Conservation (phyloP, 2,797 vertebrate genomes). For the Coccyzus lansbergi region DNA sequence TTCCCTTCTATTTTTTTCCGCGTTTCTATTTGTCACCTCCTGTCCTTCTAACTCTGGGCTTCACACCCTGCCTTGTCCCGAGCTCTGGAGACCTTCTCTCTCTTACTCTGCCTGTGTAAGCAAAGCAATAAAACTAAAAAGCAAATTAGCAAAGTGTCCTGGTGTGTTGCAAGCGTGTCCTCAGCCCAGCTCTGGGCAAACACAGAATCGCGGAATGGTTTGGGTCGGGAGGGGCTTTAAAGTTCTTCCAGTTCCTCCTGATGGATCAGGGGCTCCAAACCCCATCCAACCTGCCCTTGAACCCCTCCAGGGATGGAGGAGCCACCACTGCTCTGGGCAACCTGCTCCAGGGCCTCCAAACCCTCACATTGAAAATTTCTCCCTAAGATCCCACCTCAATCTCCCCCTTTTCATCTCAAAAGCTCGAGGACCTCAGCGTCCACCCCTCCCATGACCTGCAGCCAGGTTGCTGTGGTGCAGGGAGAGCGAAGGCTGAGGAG, state of each 20-base stretch:
- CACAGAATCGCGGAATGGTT: background rate
- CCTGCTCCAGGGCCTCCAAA: too few relatives aligned
- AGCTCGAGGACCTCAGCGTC: background rate
- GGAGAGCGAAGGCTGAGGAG: background rate
- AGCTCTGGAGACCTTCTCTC: background rate
- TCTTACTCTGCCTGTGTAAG: background rate
- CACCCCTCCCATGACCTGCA: fast-evolving
- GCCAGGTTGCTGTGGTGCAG: background rate
- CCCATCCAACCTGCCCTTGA: too few relatives aligned
- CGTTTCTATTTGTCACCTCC: background rate
- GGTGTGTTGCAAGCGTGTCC: background rate
- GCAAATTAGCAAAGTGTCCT: background rate
- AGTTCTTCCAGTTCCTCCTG: too few relatives aligned
- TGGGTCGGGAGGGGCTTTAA: too few relatives aligned
- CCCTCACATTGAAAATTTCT: too few relatives aligned
- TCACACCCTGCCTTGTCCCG: background rate
- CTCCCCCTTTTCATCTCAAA: too few relatives aligned
- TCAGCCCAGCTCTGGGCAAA: background rate
- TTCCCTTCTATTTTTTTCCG: background rate
- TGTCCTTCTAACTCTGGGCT: background rate
- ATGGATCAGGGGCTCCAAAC: too few relatives aligned
- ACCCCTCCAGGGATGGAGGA: too few relatives aligned
- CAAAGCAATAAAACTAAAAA: slow-evolving; percentile 27
- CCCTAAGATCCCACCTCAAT: too few relatives aligned
- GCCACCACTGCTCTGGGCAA: too few relatives aligned